A percentile compares a stretch with the other conserved stretches of the same genome.
phyloP scores from a whole-genome alignment of 2,113 vertebrate genomes.

The Limnothrissa miodon region DNA sequence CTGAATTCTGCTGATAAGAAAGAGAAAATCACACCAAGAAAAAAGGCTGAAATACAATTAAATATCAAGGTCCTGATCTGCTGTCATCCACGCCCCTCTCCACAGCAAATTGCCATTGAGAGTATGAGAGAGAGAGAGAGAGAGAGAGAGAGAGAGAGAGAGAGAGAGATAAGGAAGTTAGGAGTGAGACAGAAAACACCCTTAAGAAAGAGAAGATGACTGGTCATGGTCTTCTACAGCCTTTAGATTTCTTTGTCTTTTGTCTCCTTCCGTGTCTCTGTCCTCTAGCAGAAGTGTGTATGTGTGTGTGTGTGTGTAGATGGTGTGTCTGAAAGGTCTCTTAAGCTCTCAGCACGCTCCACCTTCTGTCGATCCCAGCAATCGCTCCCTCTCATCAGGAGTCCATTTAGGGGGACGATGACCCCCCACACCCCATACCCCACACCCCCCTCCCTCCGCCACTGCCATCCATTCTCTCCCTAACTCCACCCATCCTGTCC shows the following conservation, averaged over 20 bases:
- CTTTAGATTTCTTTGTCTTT: background rate
- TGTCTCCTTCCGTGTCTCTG: background rate
- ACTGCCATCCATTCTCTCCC: conserved; percentile 17
- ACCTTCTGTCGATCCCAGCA: background rate
- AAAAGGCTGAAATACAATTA: background rate
- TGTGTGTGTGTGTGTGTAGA: background rate
- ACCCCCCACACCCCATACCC: background rate
- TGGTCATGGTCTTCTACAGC: background rate
- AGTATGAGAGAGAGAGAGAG: background rate
- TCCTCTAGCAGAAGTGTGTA: background rate
- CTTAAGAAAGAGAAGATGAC: background rate
- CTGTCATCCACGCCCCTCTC: background rate
- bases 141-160: conserved; percentile 4
- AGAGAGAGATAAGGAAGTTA: conserved; percentile 30
- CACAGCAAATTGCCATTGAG: background rate
- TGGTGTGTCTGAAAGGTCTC: background rate
- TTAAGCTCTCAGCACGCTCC: background rate
- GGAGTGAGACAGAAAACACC: background rate
- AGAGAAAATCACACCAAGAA: background rate
- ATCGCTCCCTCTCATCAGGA: background rate
- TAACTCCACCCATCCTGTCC: conserved; percentile 25
- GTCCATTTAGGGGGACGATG: conserved; percentile 1
- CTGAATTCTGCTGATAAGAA: background rate
- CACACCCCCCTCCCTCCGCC: background rate
- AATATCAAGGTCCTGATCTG: background rate